Evolutionary conservation across 2,113 vertebrate genomes (phyloP), one percentile per base, ranked within the genome.

Genomic region (Embiotoca jacksoni): DNA sequence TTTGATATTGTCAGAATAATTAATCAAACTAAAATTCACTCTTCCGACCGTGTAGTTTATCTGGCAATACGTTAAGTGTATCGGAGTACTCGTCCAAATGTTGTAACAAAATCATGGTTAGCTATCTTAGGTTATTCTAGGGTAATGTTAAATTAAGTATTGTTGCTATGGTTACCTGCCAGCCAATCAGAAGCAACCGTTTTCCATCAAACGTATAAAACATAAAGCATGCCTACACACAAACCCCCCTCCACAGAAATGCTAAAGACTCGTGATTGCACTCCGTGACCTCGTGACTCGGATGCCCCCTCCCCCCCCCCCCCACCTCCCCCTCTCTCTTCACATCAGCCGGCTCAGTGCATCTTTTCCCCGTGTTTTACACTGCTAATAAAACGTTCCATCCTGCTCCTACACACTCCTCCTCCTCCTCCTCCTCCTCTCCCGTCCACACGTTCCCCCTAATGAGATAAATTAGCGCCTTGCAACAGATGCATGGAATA

Each of bases 401-500:
- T 79, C 82, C 74, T 56, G 44, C 90, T 83, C 81, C 78, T 79
- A 72, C 89, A 82, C 88, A 80, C 84, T 72, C 72, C 61, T 16
- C 57, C 78, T 23, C 66, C 70, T 54, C 67, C 70, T n/a, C 14
- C 41, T 6, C 41, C 63, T 44, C 33, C 70, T 55, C 44, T 63
- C 78, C 56, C 62, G 59, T 79, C 84, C 88, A 77, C 88, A 85
- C 88, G 81, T 91, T 81, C 87, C 79, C 79, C 83, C 88, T 94
- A 94, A 94, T 94, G 92, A 94, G 93, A 93, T 93, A 92, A 94
- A 94, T 93, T 94, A 94, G 92, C 80, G 85, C 82, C 90, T 90
- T 75, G 88, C 92, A 93, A 93, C 93, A 94, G 93, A 94, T 94
- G 93, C 88, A 91, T 90, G 91, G 90, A 89, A 92, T 91, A 86